Evolutionary conservation across 2,113 vertebrate species (phyloP), one percentile per base, ranked within the genome.

Genomic region (Callopanchax toddi): DNA sequence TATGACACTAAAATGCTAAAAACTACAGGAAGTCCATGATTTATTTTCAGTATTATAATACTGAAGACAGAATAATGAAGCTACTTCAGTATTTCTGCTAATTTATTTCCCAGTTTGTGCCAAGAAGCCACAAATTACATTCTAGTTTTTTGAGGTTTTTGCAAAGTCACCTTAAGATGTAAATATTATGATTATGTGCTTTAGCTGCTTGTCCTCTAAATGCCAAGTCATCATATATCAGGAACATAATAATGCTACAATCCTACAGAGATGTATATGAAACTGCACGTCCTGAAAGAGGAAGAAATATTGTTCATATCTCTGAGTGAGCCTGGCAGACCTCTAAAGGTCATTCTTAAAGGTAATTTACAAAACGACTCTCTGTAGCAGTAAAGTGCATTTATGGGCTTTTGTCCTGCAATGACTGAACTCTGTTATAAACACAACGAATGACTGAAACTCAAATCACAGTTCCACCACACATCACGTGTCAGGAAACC

Each of bases 241-340:
- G 16, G 16, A 32, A 9, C 29, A 25, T 18, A 44, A 45, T 36
- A 15, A 58, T 39, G 16, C 21, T 51, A 26, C 26, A 69, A 25
- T 55, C 39, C 2, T 12, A 44, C 22, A 37, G 36, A 44, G 11
- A 44, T 42, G 18, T 12, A n/a, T 40, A 32, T 60, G 46, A 56
- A 70, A 44, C 13, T 60, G 32, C 46, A 49, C 49, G 52, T 44
- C 50, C 55, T 68, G 32, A 23, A 29, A 53, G 37, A 43, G 46
- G 68, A 69, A 59, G 6, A 63, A 51, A 62, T 39, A 50, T 18
- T n/a, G 15, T 63, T 52, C 11, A 58, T 12, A 16, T 22, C 54
- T 32, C 29, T 57, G 51, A 74, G 51, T 34, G n/a, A 82, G 61
- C 32, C 18, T n/a, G 8, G 54, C 59, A 49, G 34, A 46, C 5